These are phyloP conservation scores for Telenomus remus DNA, from an alignment of 1,140 invertebrate species.

Conservation along the genomic window DNA sequence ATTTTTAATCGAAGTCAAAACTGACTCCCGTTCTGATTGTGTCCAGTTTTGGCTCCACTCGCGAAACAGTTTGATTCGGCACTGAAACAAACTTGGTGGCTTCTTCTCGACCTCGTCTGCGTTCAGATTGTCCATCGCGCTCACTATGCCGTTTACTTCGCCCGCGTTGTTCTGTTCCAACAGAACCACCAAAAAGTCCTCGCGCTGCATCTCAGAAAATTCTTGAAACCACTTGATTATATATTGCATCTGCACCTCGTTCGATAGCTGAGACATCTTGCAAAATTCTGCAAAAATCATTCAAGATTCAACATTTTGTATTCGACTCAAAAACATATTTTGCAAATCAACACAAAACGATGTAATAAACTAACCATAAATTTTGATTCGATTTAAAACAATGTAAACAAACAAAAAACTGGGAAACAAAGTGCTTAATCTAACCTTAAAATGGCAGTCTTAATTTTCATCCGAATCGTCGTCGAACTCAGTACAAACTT, in stretches of 20 bases:
- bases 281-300: constrained; percentile 4
- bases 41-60: constrained; percentile 91
- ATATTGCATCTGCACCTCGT: constrained; percentile 85
- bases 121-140: constrained; percentile 80
- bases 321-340: neutral
- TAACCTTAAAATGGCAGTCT: neutral
- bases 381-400: no score
- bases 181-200: constrained; percentile 87
- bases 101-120: constrained; percentile 77
- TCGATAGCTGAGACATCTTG: constrained; percentile 74
- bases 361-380: no score
- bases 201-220: constrained; percentile 90
- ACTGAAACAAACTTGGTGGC: constrained; percentile 91
- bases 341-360: no score
- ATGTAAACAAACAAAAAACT: neutral
- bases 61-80: constrained; percentile 89
- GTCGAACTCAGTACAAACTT: constrained; percentile 46
- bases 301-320: neutral
- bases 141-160: constrained; percentile 83
- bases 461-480: constrained; percentile 8
- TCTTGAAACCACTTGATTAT: constrained; percentile 91
- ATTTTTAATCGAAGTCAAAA: constrained; percentile 82
- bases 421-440: neutral
- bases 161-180: constrained; percentile 79
- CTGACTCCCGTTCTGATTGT: constrained; percentile 81